Conservation (phyloP, 2,888 invertebrate species). For the Labia minor region DNA sequence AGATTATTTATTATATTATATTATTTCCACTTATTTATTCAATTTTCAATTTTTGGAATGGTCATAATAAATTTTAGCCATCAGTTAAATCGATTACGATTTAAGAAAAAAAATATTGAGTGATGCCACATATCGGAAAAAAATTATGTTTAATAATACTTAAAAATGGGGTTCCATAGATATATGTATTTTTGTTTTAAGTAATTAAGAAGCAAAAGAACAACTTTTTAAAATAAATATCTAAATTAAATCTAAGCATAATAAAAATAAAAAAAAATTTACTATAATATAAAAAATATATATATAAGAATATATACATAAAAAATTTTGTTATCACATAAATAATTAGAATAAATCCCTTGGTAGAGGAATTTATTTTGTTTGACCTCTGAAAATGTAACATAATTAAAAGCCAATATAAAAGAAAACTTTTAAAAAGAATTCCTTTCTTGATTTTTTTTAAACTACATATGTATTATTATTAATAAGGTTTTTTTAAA, state of each 20-base stretch:
- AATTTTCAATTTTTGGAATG: not conserved
- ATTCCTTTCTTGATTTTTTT: not conserved
- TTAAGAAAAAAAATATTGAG: not conserved
- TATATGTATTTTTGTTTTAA: not conserved
- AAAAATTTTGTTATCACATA: slow-evolving; percentile 4
- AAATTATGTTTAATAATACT: slow-evolving; percentile 4
- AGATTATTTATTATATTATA: too few species aligned
- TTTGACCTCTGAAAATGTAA: not conserved
- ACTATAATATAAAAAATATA: not conserved
- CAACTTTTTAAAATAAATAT: not conserved
- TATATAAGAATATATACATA: not conserved
- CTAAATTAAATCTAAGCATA: not conserved
- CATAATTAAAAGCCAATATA: not conserved
- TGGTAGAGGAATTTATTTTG: not conserved
- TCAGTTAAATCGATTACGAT: not conserved
- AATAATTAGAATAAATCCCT: not conserved
- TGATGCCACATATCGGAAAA: not conserved
- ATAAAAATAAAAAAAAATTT: not conserved
- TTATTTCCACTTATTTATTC: not conserved
- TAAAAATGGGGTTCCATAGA: not conserved
- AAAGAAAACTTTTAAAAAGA: not conserved
- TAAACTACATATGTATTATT: not conserved
- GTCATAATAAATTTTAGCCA: not conserved
- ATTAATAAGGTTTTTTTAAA: not conserved
- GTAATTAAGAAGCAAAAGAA: not conserved